Evolutionary conservation across 2,797 vertebrate genomes (phyloP).

Genomic region (Cynodonichthys magdalenae): DNA sequence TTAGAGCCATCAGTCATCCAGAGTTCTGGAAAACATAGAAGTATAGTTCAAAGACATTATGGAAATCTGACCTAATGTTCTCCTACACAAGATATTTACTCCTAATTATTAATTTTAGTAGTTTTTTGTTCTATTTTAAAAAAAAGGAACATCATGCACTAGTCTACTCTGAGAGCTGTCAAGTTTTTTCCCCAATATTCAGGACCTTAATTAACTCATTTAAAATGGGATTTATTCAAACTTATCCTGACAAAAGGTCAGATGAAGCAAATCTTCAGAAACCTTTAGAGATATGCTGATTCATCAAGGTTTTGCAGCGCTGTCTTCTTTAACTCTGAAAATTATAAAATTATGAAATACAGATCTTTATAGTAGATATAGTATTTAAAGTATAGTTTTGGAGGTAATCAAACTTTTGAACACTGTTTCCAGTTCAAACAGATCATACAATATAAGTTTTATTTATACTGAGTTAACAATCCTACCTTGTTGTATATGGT

Average conservation of each 20-base stretch:
- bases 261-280: conserved; percentile 7
- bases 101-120: too few relatives aligned
- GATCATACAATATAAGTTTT: too few relatives aligned
- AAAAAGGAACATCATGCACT: not conserved
- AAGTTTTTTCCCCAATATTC: not conserved
- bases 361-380: not conserved
- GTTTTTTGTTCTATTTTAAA: not conserved
- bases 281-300: not conserved
- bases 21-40: not conserved
- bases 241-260: not conserved
- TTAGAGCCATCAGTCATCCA: conserved; percentile 6
- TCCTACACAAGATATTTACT: too few relatives aligned
- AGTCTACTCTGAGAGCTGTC: not conserved
- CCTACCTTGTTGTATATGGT: too few relatives aligned
- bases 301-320: not conserved
- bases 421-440: too few relatives aligned
- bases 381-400: not conserved
- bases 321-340: not conserved
- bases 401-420: too few relatives aligned
- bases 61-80: not conserved
- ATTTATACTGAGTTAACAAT: too few relatives aligned
- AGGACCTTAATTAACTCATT: not conserved
- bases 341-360: not conserved
- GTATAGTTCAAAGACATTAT: not conserved
- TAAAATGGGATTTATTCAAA: not conserved